Evolutionary conservation across 2,888 invertebrate species (phyloP).

Genomic region (Lithophane socia): DNA sequence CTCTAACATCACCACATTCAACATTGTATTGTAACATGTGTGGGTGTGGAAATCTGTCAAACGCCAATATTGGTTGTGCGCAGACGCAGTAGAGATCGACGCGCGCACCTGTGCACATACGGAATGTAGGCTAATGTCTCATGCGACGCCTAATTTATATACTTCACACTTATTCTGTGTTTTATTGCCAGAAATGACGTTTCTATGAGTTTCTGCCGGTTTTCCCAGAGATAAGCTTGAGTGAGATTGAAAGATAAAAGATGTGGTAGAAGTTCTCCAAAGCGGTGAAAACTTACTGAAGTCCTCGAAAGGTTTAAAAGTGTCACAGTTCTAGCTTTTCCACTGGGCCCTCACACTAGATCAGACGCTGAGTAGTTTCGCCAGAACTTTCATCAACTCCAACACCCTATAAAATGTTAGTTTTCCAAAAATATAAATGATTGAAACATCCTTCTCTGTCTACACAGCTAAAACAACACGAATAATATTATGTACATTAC

Average conservation of each 20-base stretch:
- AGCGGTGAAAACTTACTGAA: not conserved
- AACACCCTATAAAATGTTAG: no score
- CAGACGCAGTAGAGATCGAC: constrained; percentile 58
- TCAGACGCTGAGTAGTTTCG: no score
- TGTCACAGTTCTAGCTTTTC: not conserved
- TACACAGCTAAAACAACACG: constrained; percentile 41
- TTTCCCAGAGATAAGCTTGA: not conserved
- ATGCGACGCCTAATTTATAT: constrained; percentile 57
- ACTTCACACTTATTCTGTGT: constrained; percentile 30
- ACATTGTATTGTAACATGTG: constrained; percentile 12
- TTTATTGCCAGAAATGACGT: constrained; percentile 6
- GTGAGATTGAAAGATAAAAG: not conserved
- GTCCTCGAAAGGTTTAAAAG: no score
- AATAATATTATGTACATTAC: constrained; percentile 29
- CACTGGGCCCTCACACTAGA: not conserved
- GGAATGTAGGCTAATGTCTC: constrained; percentile 62
- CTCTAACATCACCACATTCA: constrained; percentile 5
- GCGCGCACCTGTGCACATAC: constrained; percentile 65
- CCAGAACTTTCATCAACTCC: no score
- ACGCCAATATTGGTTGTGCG: constrained; percentile 47
- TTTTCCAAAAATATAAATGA: not conserved
- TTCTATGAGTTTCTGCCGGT: not conserved
- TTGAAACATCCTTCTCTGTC: not conserved
- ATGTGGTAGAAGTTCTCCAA: no score
- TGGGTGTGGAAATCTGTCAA: constrained; percentile 58